Evolutionary conservation across 2,113 vertebrate species (phyloP), one percentile per base, ranked within the genome.

Genomic region (Hepsetus odoe): DNA sequence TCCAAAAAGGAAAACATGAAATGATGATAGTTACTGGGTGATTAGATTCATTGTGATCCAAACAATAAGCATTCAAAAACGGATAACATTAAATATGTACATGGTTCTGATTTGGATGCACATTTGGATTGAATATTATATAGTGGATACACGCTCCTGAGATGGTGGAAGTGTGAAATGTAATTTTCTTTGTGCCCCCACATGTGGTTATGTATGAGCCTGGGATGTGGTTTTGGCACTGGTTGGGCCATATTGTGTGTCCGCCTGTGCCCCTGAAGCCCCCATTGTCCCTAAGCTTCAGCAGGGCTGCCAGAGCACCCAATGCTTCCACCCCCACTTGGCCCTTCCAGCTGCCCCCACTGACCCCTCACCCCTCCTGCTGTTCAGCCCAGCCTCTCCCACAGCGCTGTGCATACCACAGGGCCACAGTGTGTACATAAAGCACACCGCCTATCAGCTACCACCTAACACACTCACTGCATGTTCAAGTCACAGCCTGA

Each of bases 321-420:
- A 92, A 90, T 91, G 91, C 44, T 84, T 4, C 87, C 85, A 89
- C 84, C 80, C 0, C 22, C 89, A 89, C 82, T 80, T 90, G 68
- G 80, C 42, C 76, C 87, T 88, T 91, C 93, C 92, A 92, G 91
- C 44, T 80, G 89, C 91, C 90, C 89, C 84, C 13, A n/a, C 30
- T 91, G 93, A 94, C 93, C 94, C 93, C 89, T 93, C 90, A 90
- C 92, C 92, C 84, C 84, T 85, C 76, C 79, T 72, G 76, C 83
- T 77, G 74, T 80, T 69, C 28, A 64, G 66, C 49, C 22, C 44
- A 26, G 38, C 40, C 74, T 82, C 73, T 80, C 77, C 70, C 49
- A 71, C 40, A 77, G 58, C n/a, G 38, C 30, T 32, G 65, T 30
- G n/a, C 71, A 70, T 78, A 66, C 76, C 64, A 68, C 64, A 55